Evolutionary conservation across 2,113 vertebrate species (phyloP).

Genomic region (Erinaceus europaeus): DNA sequence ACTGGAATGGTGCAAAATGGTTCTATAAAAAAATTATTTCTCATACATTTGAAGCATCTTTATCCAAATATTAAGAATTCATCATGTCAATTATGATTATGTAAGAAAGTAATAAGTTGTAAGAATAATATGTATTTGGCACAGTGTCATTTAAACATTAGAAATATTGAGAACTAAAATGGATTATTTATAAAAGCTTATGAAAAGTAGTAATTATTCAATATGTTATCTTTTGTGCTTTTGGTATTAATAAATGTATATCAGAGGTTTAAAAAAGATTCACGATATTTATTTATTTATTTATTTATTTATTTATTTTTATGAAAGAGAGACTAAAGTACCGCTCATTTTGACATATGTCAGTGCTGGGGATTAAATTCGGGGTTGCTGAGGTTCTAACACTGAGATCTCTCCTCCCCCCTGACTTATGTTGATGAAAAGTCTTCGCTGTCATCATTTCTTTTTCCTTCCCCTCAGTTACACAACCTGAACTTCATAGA

Average conservation of each 20-base stretch:
- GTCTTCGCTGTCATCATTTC: background rate
- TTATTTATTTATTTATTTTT: no score
- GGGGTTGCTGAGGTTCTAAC: no score
- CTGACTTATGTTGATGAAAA: no score
- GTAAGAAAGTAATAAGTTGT: background rate
- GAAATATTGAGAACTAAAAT: background rate
- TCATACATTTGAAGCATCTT: background rate
- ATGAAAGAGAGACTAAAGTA: no score
- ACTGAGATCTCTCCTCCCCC: no score
- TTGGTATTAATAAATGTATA: background rate
- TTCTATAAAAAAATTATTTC: background rate
- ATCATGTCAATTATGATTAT: background rate
- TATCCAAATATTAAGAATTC: background rate
- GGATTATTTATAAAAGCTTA: background rate
- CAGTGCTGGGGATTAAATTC: no score
- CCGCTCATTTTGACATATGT: no score
- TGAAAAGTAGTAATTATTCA: background rate
- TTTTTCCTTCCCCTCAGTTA: background rate
- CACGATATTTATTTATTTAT: no score
- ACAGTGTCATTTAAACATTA: background rate
- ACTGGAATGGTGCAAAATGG: background rate
- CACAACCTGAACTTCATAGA: background rate
- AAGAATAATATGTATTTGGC: background rate
- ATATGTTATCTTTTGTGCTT: background rate
- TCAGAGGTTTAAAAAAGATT: background rate